A percentile compares a stretch with the other conserved stretches of the same genome.
Evolutionary conservation across 2,888 invertebrate genomes (phyloP).

Genomic region (Eumerus sabulonum): DNA sequence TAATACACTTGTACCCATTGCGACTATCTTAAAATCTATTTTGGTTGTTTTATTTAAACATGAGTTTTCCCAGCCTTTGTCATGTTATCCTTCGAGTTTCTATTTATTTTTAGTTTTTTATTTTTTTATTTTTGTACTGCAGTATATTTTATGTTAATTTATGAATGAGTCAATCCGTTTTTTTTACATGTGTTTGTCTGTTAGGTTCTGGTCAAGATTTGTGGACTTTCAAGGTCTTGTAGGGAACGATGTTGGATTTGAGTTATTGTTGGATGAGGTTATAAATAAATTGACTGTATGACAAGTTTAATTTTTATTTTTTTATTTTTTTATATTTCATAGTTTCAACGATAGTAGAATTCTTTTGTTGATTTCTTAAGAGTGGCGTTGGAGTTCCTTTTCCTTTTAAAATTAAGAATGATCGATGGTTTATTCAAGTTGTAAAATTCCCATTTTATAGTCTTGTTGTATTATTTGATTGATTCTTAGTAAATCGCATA

Average conservation of each 20-base stretch:
- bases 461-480: constrained; percentile 23
- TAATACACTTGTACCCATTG: constrained; percentile 1
- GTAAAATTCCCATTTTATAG: neutral
- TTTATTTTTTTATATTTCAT: constrained; percentile 9
- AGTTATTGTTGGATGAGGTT: constrained; percentile 43
- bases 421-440: constrained; percentile 28
- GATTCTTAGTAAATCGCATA: constrained; percentile 22
- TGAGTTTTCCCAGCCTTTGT: neutral
- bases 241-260: constrained; percentile 29
- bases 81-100: constrained; percentile 10
- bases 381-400: constrained; percentile 1
- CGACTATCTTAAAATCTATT: constrained; percentile 10
- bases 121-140: neutral
- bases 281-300: constrained; percentile 25
- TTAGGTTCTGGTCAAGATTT: constrained; percentile 6
- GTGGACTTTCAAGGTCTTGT: constrained; percentile 41
- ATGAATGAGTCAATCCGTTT: constrained; percentile 41
- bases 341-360: constrained; percentile 15
- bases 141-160: constrained; percentile 34
- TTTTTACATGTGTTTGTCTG: constrained; percentile 4
- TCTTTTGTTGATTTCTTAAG: constrained; percentile 4
- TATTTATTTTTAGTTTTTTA: constrained; percentile 1
- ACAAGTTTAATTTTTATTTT: constrained; percentile 12
- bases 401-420: constrained; percentile 14
- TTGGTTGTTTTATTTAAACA: constrained; percentile 12